Percentiles rank a stretch among this genome's conserved stretches.
These are phyloP conservation scores for Bradypodion pumilum DNA, from an alignment of 2,797 vertebrate species.

Conservation along the genomic window DNA sequence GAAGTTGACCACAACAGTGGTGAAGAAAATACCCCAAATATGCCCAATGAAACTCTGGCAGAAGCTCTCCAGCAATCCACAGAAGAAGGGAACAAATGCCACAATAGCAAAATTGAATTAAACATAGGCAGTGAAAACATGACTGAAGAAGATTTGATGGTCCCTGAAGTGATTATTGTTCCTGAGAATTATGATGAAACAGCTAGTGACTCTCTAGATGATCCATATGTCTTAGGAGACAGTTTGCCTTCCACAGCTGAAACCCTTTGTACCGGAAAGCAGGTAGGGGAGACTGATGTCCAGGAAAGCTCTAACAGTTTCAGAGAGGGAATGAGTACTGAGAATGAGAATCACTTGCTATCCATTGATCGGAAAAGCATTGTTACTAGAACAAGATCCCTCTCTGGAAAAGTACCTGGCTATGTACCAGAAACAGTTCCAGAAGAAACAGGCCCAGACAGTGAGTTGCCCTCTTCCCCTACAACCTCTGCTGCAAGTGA, in stretches of 20 bases:
- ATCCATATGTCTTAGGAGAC: slow-evolving; percentile 74
- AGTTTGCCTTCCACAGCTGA: slow-evolving; percentile 52
- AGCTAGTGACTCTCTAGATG: slow-evolving; percentile 55
- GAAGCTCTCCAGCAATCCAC: slow-evolving; percentile 12
- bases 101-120: slow-evolving; percentile 30
- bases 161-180: slow-evolving; percentile 60
- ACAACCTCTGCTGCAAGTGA: slow-evolving; percentile 66
- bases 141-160: slow-evolving; percentile 34
- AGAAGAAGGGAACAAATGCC: slow-evolving; percentile 44
- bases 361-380: slow-evolving; percentile 75
- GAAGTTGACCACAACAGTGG: slow-evolving; percentile 34
- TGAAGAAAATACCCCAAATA: slow-evolving; percentile 36
- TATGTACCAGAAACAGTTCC: slow-evolving; percentile 95
- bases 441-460: slow-evolving; percentile 88
- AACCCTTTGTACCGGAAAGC: slow-evolving; percentile 30
- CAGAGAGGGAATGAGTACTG: slow-evolving; percentile 56
- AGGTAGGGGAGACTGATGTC: slow-evolving; percentile 19
- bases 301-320: slow-evolving; percentile 25
- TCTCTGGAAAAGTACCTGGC: slow-evolving; percentile 85
- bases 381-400: slow-evolving; percentile 83
- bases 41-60: slow-evolving; percentile 17
- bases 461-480: slow-evolving; percentile 63
- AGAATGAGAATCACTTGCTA: slow-evolving; percentile 75
- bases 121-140: slow-evolving; percentile 15
- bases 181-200: slow-evolving; percentile 58